These are phyloP conservation scores for Caranx ignobilis DNA, from an alignment of 2,113 vertebrate species.

Conservation along the genomic window DNA sequence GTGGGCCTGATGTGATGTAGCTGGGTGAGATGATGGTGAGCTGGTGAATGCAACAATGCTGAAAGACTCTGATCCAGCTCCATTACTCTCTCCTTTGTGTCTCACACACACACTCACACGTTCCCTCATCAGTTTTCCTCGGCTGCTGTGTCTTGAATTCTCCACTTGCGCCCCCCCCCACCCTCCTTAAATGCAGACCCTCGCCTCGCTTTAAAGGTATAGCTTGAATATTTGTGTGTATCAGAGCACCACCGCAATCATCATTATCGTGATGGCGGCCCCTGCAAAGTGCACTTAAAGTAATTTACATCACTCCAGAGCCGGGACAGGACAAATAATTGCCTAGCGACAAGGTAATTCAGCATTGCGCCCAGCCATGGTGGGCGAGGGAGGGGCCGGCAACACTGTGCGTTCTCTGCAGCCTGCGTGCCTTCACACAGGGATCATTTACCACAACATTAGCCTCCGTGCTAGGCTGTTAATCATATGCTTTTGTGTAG, in stretches of 20 bases:
- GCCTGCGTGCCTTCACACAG: conserved; percentile 72
- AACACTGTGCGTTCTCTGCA: conserved; percentile 39
- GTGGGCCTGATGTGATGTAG: background rate
- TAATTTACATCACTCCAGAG: conserved; percentile 85
- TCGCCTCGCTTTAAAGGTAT: conserved; percentile 65
- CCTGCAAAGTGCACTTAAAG: conserved; percentile 86
- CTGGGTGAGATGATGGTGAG: conserved; percentile 18
- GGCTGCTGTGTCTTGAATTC: conserved; percentile 30
- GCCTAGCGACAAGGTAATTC: conserved; percentile 81
- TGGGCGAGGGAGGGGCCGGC: conserved; percentile 37
- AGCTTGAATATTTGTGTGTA: conserved; percentile 75
- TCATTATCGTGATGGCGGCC: conserved; percentile 82
- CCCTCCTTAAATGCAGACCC: conserved; percentile 50
- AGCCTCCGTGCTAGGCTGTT: conserved; percentile 60
- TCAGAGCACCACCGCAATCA: conserved; percentile 76
- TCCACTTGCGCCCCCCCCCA: conserved; percentile 1
- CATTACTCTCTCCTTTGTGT: conserved; percentile 43
- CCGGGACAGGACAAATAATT: conserved; percentile 85
- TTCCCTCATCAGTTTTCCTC: conserved; percentile 76
- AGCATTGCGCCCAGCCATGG: conserved; percentile 52
- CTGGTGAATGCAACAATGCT: background rate
- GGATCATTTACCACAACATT: conserved; percentile 73
- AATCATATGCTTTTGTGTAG: conserved; percentile 66
- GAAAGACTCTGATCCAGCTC: conserved; percentile 14
- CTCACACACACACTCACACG: conserved; percentile 55